Evolutionary conservation across 2,797 vertebrate genomes (phyloP), one percentile per base, ranked within the genome.

Genomic region (Muscicapa striata): DNA sequence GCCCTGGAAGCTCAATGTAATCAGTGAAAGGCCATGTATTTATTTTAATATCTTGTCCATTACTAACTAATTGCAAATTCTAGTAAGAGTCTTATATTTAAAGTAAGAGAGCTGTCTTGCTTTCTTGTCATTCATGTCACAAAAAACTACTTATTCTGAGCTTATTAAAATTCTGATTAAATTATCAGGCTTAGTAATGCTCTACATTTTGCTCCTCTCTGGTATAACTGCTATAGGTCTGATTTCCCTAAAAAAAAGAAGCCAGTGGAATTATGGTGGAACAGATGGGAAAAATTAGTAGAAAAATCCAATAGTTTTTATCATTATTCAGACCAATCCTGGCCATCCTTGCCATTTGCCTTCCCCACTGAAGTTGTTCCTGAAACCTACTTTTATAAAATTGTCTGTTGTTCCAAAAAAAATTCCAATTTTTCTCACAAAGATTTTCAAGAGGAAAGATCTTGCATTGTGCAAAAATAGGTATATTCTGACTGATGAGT

Each of bases 91-190:
- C 70, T 84, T 72, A 59, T 8, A 75, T 8, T 41, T 62, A 57
- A 88, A 67, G 21, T 77, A 38, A 45, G 57, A 91, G 62, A 84
- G 38, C 36, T 76, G 52, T 55, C 57, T 66, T 90, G 40, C 80
- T 88, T 92, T 90, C 52, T 29, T 84, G 69, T 81, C 74, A 78
- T 81, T 74, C 46, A 27, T 79, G 59, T 87, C 75, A 89, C 21
- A 68, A 43, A 72, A 66, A 52, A 34, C 19, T 59, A 52, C 78
- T 82, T 91, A 68, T 82, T 73, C 32, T 69, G 68, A 82, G 21
- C 51, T 83, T 85, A 76, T 68, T 89, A 87, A 76, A 81, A 81
- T 93, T 83, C 69, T 87, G 59, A 91, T 84, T 92, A 91, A 84
- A 87, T 84, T 59, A 52, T 67, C 78, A 41, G 58, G 54, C 9